phyloP scores from a whole-genome alignment of 2,888 invertebrate species.

The Ichneumoninae sp. region DNA sequence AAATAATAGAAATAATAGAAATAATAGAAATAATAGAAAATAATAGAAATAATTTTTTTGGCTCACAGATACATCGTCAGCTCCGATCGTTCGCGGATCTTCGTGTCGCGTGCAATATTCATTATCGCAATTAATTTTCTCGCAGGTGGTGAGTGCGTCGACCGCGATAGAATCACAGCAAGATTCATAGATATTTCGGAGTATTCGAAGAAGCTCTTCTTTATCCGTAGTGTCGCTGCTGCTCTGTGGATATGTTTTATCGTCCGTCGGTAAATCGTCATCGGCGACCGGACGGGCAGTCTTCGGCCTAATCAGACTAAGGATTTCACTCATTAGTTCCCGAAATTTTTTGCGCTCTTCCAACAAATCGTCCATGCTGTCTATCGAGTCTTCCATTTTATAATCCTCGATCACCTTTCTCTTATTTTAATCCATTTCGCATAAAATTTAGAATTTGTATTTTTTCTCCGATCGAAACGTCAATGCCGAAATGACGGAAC shows the following conservation, averaged over 20 bases:
- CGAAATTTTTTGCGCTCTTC: slow-evolving; percentile 58
- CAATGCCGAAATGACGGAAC: slow-evolving; percentile 2
- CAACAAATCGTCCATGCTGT: slow-evolving; percentile 15
- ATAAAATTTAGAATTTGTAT: not conserved
- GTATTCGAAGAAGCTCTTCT: slow-evolving; percentile 11
- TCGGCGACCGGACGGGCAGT: slow-evolving; percentile 2
- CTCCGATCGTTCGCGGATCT: not conserved
- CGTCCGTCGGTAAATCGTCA: not conserved
- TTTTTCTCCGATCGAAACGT: not conserved
- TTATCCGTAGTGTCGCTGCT: not conserved
- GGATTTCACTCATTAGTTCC: slow-evolving; percentile 38
- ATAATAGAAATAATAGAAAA: not conserved
- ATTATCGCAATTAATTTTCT: slow-evolving; percentile 40
- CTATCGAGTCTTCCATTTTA: slow-evolving; percentile 26
- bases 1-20: not conserved
- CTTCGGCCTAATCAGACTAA: slow-evolving; percentile 24
- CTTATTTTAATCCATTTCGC: not conserved
- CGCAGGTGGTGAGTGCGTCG: slow-evolving; percentile 6
- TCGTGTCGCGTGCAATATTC: slow-evolving; percentile 30
- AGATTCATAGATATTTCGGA: slow-evolving; percentile 40
- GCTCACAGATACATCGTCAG: slow-evolving; percentile 25
- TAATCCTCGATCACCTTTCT: not conserved
- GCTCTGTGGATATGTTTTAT: not conserved
- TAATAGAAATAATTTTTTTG: not conserved
- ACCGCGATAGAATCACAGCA: slow-evolving; percentile 28